Base-by-base conservation (phyloP, 1,140 invertebrate genomes). In the Thaumetopoea pityocampa region DNA sequence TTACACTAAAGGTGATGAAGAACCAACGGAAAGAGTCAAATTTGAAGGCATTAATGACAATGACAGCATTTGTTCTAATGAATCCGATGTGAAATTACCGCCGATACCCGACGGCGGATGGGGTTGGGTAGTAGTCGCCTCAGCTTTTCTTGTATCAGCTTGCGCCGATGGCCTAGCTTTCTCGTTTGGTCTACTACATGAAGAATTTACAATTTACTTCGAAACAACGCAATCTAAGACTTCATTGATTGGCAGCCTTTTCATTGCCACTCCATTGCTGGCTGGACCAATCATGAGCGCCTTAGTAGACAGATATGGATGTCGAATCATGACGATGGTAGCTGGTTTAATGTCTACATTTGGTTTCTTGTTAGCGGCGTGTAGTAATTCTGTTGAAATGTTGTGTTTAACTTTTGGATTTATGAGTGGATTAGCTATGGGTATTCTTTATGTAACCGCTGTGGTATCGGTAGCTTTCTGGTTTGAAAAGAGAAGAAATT, bases 381-480 rank as follows among this genome's bases (percentile, higher is more conserved):
- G 92, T 27, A 88, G 87, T 50, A 87, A 91, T 56, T 92, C 90
- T 7, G 88, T 95, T 16, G 89, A 88, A 61, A 82, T 93, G 69
- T 86, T 96, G 36, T 95, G 92, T 76, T 54, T 96, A 22, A 95
- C 94, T 0, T 95, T 96, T 67, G 94, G 95, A 1, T 86, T 96
- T 2, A 86, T 96, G n/a, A 91, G 94, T 8, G 95, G 94, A 1
- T 81, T 95, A 16, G 94, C 94, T 0, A 87, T 97, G 76, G 93
- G 94, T 2, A 85, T 96, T 18, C 91, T 93, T 35, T 95, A 94
- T 66, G 94, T 97, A 1, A 94, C 95, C 1, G 92, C 93, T 1
- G 93, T 96, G 4, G 96, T 98, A 0, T 90, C 90, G n/a, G 96
- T 98, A 24, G 96, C 96, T 2, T 97, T 95, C 71, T 98, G 98